A percentile compares a stretch with the other conserved stretches of the same genome.
phyloP scores from a whole-genome alignment of 2,797 vertebrate species.

The Darevskia nairensis region DNA sequence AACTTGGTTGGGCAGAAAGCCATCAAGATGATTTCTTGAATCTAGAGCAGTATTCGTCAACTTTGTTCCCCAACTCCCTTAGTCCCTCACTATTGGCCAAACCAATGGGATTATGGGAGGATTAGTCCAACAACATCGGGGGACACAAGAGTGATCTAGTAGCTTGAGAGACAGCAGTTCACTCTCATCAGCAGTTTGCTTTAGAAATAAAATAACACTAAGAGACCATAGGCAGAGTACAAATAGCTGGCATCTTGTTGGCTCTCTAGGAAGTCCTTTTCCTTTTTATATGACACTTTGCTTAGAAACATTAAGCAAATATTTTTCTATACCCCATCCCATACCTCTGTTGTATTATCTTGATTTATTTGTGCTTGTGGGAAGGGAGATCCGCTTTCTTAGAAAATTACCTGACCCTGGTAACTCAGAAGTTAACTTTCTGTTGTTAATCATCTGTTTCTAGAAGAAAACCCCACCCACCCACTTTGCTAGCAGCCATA shows the following conservation, averaged over 20 bases:
- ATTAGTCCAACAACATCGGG: too few relatives aligned
- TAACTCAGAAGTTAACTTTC: background rate
- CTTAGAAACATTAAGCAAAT: background rate
- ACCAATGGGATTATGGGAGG: too few relatives aligned
- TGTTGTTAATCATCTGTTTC: background rate
- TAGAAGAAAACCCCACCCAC: background rate
- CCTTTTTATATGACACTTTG: background rate
- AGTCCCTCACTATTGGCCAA: too few relatives aligned
- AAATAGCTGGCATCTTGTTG: background rate
- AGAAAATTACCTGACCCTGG: background rate
- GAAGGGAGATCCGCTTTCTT: background rate
- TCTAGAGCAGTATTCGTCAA: too few relatives aligned
- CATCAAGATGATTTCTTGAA: background rate
- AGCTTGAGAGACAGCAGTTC: background rate
- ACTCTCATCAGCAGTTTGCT: background rate
- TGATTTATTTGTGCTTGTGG: background rate
- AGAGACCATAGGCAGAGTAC: constrained; percentile 28
- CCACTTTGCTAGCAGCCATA: background rate
- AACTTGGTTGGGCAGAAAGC: background rate
- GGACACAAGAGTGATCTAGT: too few relatives aligned
- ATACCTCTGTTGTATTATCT: background rate
- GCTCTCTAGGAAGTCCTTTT: constrained; percentile 2
- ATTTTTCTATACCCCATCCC: background rate
- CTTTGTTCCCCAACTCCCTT: too few relatives aligned
- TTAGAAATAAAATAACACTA: constrained; percentile 11